phyloP scores from a whole-genome alignment of 2,888 invertebrate species.

The Brachyopa scutellaris region DNA sequence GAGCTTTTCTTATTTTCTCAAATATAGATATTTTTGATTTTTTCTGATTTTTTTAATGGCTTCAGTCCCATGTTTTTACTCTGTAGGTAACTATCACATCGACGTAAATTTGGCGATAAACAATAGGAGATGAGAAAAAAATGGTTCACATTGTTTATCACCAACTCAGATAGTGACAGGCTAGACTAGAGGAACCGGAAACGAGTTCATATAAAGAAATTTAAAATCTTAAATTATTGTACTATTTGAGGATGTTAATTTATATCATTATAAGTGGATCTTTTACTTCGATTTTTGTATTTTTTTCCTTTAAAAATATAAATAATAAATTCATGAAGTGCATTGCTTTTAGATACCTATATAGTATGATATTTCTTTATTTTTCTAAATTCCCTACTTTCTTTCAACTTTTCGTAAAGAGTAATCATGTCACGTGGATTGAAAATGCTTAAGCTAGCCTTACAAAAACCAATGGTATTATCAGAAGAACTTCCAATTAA shows the following conservation, averaged over 20 bases:
- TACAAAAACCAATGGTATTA: background rate
- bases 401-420: conserved; percentile 5
- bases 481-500: conserved; percentile 6
- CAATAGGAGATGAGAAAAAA: too few relatives aligned
- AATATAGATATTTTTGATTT: too few relatives aligned
- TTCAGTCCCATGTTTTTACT: too few relatives aligned
- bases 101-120: background rate
- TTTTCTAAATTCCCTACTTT: background rate
- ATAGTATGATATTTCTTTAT: background rate
- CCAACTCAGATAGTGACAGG: too few relatives aligned
- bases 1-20: conserved; percentile 1
- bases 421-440: conserved; percentile 29
- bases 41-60: too few relatives aligned
- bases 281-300: too few relatives aligned
- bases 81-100: too few relatives aligned
- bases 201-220: conserved; percentile 1
- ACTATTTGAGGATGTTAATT: too few relatives aligned
- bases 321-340: conserved; percentile 1
- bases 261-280: too few relatives aligned
- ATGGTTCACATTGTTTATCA: too few relatives aligned
- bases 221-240: too few relatives aligned
- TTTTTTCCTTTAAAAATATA: too few relatives aligned
- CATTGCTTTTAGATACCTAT: background rate
- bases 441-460: conserved; percentile 18
- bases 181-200: background rate